Evolutionary conservation across 2,797 vertebrate species (phyloP).

Genomic region (Allobates femoralis): DNA sequence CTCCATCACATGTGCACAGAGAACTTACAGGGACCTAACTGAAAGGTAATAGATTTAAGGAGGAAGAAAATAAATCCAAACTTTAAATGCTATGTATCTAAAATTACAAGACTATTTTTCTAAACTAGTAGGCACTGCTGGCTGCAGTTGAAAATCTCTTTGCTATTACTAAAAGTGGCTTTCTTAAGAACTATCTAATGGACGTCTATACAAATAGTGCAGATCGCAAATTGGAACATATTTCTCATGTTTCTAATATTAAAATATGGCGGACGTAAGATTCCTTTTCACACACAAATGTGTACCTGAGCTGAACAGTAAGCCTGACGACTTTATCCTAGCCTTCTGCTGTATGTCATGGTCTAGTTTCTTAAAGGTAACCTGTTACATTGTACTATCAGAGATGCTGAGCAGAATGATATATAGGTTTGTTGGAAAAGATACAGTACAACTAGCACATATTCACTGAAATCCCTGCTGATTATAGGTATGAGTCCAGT

Average conservation of each 20-base stretch:
- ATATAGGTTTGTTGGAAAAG: too few species aligned
- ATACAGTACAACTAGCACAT: too few species aligned
- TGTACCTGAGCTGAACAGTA: conserved; percentile 53
- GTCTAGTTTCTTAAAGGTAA: neutral
- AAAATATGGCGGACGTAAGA: conserved; percentile 26
- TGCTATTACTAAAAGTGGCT: conserved; percentile 61
- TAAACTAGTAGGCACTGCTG: conserved; percentile 65
- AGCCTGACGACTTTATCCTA: neutral
- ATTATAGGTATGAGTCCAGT: too few species aligned
- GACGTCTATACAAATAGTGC: conserved; percentile 37
- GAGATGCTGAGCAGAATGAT: too few species aligned
- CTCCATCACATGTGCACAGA: neutral
- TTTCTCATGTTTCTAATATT: conserved; percentile 61
- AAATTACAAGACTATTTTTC: conserved; percentile 51
- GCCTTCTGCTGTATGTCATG: neutral
- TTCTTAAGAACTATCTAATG: conserved; percentile 56
- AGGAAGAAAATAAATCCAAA: conserved; percentile 45
- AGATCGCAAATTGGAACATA: conserved; percentile 36
- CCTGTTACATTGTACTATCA: too few species aligned
- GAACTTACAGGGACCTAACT: neutral
- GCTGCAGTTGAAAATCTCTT: conserved; percentile 65
- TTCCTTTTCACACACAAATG: conserved; percentile 19
- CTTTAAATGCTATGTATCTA: conserved; percentile 11
- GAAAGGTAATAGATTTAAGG: neutral
- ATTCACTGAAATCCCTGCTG: too few species aligned